Evolutionary conservation across 2,888 invertebrate genomes (phyloP).

Genomic region (Tubulanus polymorphus): DNA sequence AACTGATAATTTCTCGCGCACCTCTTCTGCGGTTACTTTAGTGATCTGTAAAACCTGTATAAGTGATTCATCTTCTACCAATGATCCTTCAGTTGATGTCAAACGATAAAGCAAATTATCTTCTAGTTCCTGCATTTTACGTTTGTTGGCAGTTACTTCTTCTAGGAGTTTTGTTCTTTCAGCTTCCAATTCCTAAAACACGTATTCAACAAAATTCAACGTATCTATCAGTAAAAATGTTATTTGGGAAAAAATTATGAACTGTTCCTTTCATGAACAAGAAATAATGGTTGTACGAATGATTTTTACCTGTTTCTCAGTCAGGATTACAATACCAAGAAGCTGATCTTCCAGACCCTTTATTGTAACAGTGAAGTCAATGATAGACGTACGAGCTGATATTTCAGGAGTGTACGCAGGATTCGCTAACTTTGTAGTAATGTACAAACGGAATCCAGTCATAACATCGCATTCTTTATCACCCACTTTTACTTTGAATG

Average conservation of each 20-base stretch:
- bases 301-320: conserved; percentile 80
- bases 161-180: conserved; percentile 89
- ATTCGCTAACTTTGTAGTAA: conserved; percentile 93
- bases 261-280: too few species aligned
- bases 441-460: conserved; percentile 91
- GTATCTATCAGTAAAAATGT: conserved; percentile 4
- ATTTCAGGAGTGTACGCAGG: conserved; percentile 96
- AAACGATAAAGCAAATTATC: conserved; percentile 85
- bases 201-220: neutral
- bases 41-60: conserved; percentile 60
- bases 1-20: conserved; percentile 86
- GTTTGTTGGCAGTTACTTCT: conserved; percentile 93
- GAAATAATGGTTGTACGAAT: too few species aligned
- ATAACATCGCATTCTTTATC: conserved; percentile 97
- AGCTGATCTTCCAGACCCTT: conserved; percentile 92
- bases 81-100: conserved; percentile 86
- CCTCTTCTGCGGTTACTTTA: conserved; percentile 72
- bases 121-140: conserved; percentile 92
- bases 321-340: conserved; percentile 83
- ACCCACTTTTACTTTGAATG: conserved; percentile 69
- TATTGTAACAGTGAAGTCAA: conserved; percentile 97
- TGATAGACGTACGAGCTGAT: conserved; percentile 92
- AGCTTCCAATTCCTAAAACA: conserved; percentile 75
- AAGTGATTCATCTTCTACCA: conserved; percentile 93
- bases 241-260: neutral